phyloP scores from a whole-genome alignment of 2,797 vertebrate species.

The Hozukius guyotensis region DNA sequence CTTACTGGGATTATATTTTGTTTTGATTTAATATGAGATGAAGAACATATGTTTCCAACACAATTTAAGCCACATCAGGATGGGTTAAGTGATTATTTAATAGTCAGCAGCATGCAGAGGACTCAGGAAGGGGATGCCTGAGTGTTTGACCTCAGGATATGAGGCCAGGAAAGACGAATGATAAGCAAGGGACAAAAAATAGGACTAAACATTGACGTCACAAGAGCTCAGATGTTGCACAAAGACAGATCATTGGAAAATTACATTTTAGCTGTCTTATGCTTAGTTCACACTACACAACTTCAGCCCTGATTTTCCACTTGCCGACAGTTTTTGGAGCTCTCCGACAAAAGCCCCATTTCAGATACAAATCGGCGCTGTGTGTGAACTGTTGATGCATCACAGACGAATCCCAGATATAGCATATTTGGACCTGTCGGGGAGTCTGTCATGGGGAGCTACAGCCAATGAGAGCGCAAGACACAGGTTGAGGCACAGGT shows the following conservation, averaged over 20 bases:
- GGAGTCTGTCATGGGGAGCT: rapidly evolving
- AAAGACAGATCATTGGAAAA: not conserved
- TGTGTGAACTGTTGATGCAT: too few species aligned
- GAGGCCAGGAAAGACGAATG: slow-evolving; percentile 41
- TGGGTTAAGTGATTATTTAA: slow-evolving; percentile 11
- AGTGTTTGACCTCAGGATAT: slow-evolving; percentile 58
- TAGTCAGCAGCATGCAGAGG: not conserved
- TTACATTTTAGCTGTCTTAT: not conserved
- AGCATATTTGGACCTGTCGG: rapidly evolving
- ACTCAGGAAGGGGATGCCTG: slow-evolving; percentile 53
- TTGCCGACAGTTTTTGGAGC: too few species aligned
- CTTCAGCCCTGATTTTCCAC: too few species aligned
- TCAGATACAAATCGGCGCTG: too few species aligned
- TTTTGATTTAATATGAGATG: slow-evolving; percentile 3
- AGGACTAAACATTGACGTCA: slow-evolving; percentile 43
- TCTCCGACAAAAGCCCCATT: rapidly evolving
- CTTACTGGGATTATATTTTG: slow-evolving; percentile 4
- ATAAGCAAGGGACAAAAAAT: slow-evolving; percentile 46
- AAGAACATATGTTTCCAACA: not conserved
- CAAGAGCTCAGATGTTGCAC: not conserved
- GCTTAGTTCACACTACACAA: too few species aligned
- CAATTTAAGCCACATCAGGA: not conserved
- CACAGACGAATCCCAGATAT: too few species aligned
- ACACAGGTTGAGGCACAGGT: too few species aligned
- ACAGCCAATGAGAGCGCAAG: too few species aligned